Base-by-base conservation (phyloP, 2,888 invertebrate genomes). In the Hypercompe scribonia region DNA sequence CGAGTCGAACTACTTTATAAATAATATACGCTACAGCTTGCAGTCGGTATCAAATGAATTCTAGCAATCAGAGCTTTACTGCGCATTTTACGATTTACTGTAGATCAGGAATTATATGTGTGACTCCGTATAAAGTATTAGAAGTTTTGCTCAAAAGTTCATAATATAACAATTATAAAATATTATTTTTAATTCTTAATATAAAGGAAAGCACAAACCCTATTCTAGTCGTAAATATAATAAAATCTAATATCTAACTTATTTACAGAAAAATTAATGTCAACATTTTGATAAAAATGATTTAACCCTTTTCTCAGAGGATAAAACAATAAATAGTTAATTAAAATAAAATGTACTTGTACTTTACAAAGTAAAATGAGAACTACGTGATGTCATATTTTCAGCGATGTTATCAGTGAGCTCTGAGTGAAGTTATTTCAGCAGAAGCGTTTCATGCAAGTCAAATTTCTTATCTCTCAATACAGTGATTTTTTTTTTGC, bases 1-100 rank as follows among this genome's bases (percentile, higher is more conserved):
- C 82, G 84, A 90, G 83, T 87, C 83, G 75, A 87, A 86, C 78
- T 84, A 84, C 84, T 88, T 86, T 78, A 88, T 89, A 86, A 83
- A 88, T 89, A 86, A 83, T 78, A 58, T 36, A 36, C 31, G 66
- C 21, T n/a, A 66, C 50, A 67, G 31, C 31, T 31, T 5, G 15
- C 34, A 72, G 33, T 50, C 18, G 11, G 58, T 73, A 75, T 72
- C 66, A 46, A 78, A 80, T 76, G 77, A 77, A 72, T 77, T 83
- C 66, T 28, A 70, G 74, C 75, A 81, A 78, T 81, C 74, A 74
- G 75, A 61, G 66, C 39, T 74, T 77, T 75, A 76, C 73, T 70
- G 70, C 72, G 34, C 54, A 36, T 24, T 42, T 58, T 61, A 50
- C 58, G 33, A 46, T 75, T 58, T 70, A 69, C 50, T 63, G 67